Evolutionary conservation across 2,888 invertebrate genomes (phyloP).

Genomic region (Apamea crenata): DNA sequence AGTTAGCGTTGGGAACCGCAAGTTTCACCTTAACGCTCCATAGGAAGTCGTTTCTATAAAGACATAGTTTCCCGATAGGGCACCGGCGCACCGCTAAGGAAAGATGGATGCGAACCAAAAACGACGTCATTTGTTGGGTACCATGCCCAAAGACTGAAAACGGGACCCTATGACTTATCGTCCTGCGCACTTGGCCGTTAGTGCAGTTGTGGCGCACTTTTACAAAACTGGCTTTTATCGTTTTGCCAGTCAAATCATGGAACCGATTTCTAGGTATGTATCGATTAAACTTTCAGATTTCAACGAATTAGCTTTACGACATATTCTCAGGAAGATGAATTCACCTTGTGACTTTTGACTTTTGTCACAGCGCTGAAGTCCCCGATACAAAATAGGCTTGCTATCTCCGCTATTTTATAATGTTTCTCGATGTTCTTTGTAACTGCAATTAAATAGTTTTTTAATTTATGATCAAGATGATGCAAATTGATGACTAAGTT

Average conservation of each 20-base stretch:
- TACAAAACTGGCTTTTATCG: neutral
- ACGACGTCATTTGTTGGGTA: neutral
- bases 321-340: slow-evolving; percentile 24
- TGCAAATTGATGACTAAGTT: neutral
- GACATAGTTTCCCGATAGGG: slow-evolving; percentile 8
- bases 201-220: neutral
- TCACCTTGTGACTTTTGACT: slow-evolving; percentile 15
- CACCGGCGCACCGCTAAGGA: neutral
- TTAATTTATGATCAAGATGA: neutral
- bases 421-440: neutral
- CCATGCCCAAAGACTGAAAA: neutral
- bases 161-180: neutral
- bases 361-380: neutral
- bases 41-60: slow-evolving; percentile 33
- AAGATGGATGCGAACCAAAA: neutral
- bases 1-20: slow-evolving; percentile 35
- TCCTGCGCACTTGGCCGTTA: neutral
- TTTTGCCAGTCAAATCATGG: neutral
- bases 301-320: neutral
- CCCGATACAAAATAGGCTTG: slow-evolving; percentile 12
- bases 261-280: neutral
- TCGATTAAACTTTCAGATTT: slow-evolving; percentile 2
- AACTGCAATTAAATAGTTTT: neutral
- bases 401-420: neutral
- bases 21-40: slow-evolving; percentile 33